Percentiles rank a stretch among this genome's conserved stretches.
phyloP scores from a whole-genome alignment of 2,888 invertebrate genomes.

The Chrysolina oricalcia region DNA sequence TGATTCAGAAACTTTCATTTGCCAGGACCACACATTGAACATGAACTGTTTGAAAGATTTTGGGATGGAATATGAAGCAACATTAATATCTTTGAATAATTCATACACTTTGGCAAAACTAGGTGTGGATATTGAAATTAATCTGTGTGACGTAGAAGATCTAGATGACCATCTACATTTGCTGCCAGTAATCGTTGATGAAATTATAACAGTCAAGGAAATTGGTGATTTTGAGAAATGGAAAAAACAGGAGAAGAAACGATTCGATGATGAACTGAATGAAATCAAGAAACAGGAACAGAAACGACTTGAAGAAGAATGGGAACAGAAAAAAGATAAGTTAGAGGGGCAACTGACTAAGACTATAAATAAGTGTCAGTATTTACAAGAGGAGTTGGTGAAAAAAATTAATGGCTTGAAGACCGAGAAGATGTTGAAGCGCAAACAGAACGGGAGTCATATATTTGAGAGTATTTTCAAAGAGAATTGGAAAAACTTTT shows the following conservation, averaged over 20 bases:
- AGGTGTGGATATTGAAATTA: slow-evolving; percentile 57
- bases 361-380: slow-evolving; percentile 77
- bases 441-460: slow-evolving; percentile 49
- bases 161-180: slow-evolving; percentile 51
- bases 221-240: slow-evolving; percentile 82
- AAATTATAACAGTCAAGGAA: slow-evolving; percentile 73
- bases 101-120: slow-evolving; percentile 60
- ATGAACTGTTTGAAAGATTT: slow-evolving; percentile 42
- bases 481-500: slow-evolving; percentile 64
- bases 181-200: slow-evolving; percentile 65
- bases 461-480: slow-evolving; percentile 59
- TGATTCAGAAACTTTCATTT: slow-evolving; percentile 58
- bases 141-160: slow-evolving; percentile 43
- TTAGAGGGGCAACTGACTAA: slow-evolving; percentile 75
- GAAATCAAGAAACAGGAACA: slow-evolving; percentile 51
- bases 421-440: slow-evolving; percentile 55
- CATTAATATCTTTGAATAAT: slow-evolving; percentile 54
- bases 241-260: slow-evolving; percentile 80
- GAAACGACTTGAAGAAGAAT: slow-evolving; percentile 68
- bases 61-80: slow-evolving; percentile 55
- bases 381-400: slow-evolving; percentile 76
- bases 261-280: slow-evolving; percentile 76
- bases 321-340: slow-evolving; percentile 74
- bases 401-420: slow-evolving; percentile 71
- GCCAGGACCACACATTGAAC: slow-evolving; percentile 59